phyloP scores from a whole-genome alignment of 2,113 vertebrate genomes.

The Pavo muticus region DNA sequence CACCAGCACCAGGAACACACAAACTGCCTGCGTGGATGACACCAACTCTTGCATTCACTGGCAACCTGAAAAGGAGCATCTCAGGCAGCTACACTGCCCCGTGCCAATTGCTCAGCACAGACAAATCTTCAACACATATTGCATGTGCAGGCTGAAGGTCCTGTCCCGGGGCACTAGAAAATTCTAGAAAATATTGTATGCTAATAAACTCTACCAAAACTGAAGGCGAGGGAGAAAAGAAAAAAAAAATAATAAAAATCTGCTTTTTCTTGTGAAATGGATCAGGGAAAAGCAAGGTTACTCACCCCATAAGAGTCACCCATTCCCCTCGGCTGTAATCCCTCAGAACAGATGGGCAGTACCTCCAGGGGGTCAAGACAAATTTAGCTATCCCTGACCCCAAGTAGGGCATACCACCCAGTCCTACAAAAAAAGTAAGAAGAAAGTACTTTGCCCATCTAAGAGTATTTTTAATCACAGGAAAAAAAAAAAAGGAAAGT shows the following conservation, averaged over 20 bases:
- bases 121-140: background rate
- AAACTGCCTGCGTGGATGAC: background rate
- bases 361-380: slow-evolving; percentile 60
- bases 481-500: background rate
- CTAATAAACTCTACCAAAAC: background rate
- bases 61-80: rapidly evolving
- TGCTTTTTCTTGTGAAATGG: slow-evolving; percentile 30
- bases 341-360: slow-evolving; percentile 68
- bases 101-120: background rate
- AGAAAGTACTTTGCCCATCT: slow-evolving; percentile 61
- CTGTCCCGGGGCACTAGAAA: background rate
- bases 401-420: slow-evolving; percentile 72
- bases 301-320: slow-evolving; percentile 52
- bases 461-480: slow-evolving; percentile 21
- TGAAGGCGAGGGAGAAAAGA: background rate
- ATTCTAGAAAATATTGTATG: background rate
- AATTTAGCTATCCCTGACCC: slow-evolving; percentile 54
- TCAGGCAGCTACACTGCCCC: background rate
- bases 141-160: background rate
- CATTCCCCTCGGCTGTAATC: slow-evolving; percentile 44
- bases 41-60: background rate
- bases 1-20: rapidly evolving
- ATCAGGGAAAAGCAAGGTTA: slow-evolving; percentile 62
- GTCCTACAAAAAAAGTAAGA: slow-evolving; percentile 50
- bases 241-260: background rate